phyloP scores from a whole-genome alignment of 2,113 vertebrate species.

The Lycaon pictus region DNA sequence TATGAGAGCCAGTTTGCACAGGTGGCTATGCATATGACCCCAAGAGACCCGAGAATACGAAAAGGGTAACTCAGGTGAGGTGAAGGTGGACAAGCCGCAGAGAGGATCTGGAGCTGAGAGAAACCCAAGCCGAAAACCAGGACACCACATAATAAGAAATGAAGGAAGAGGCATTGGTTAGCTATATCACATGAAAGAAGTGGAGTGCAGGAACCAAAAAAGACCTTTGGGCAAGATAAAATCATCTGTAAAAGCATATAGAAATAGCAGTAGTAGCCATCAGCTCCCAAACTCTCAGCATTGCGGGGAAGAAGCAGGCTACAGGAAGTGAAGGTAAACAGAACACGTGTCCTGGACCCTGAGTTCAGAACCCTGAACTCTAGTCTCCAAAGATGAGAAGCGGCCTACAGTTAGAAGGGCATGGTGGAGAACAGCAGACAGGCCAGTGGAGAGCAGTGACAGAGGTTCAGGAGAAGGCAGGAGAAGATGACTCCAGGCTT shows the following conservation, averaged over 20 bases:
- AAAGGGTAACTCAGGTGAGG: background rate
- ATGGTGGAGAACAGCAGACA: background rate
- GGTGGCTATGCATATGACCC: background rate
- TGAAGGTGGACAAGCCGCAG: background rate
- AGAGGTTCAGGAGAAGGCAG: background rate
- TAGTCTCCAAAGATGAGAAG: background rate
- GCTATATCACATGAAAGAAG: background rate
- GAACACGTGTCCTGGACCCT: background rate
- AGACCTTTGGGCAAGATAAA: background rate
- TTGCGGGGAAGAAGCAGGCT: background rate
- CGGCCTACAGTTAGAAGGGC: background rate
- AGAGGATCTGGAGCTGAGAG: background rate
- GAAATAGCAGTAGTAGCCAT: background rate
- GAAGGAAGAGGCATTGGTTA: background rate
- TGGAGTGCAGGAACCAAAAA: background rate
- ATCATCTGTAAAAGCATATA: background rate
- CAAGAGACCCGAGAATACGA: background rate
- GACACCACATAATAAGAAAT: background rate
- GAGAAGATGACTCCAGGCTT: background rate
- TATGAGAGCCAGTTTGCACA: background rate
- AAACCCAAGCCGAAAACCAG: background rate
- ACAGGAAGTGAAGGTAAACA: background rate
- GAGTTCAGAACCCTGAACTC: background rate
- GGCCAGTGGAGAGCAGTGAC: background rate
- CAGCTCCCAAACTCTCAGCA: background rate